A percentile compares a stretch with the other conserved stretches of the same genome.
Conservation (phyloP, 2,797 vertebrate species). For the Eutrigla gurnardus region DNA sequence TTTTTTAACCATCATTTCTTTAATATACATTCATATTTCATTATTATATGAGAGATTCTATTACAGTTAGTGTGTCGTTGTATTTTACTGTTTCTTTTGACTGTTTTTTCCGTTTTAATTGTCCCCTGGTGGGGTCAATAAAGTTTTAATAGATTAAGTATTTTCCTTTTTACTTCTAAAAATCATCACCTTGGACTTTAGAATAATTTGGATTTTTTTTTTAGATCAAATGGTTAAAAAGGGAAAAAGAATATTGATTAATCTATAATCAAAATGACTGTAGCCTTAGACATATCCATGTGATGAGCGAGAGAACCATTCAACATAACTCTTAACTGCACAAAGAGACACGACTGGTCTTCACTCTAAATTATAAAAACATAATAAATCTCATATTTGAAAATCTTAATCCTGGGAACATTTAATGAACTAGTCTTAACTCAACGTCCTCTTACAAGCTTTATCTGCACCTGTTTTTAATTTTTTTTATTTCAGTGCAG, state of each 20-base stretch:
- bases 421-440: not conserved
- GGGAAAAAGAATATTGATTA: not conserved
- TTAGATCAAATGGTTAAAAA: not conserved
- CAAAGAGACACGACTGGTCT: constrained; percentile 7
- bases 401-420: not conserved
- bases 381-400: not conserved
- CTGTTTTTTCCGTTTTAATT: no score
- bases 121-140: no score
- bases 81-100: no score
- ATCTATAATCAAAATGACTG: not conserved
- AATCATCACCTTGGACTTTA: not conserved
- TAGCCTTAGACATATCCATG: not conserved
- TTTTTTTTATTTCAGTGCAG: constrained; percentile 1
- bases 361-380: not conserved
- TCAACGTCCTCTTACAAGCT: not conserved
- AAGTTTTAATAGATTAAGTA: no score
- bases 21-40: no score
- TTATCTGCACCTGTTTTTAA: not conserved
- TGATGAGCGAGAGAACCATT: not conserved
- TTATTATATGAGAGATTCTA: no score
- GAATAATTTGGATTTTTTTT: not conserved
- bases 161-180: no score
- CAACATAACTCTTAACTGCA: not conserved
- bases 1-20: no score
- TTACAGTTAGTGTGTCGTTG: no score